These are phyloP conservation scores for Etia nguti DNA, from an alignment of 2,113 vertebrate genomes.

Conservation along the genomic window DNA sequence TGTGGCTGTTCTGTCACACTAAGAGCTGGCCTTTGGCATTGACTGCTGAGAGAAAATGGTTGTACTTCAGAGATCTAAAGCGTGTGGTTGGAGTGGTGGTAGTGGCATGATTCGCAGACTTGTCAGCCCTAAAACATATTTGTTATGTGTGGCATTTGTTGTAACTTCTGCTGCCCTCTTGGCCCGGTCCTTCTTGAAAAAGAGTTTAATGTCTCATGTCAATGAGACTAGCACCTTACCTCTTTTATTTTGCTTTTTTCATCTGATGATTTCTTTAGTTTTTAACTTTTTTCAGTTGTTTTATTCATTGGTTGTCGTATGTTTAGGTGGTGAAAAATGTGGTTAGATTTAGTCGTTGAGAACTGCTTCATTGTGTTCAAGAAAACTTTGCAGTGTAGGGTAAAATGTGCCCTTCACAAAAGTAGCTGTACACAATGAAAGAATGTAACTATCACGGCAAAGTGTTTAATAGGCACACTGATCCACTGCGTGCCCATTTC, in stretches of 20 bases:
- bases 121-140: neutral
- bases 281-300: neutral
- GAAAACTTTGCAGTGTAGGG: neutral
- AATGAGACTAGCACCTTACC: neutral
- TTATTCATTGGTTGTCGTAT: neutral
- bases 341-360: rapidly evolving
- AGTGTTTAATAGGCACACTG: neutral
- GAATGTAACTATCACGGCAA: neutral
- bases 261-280: neutral
- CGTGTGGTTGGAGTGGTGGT: neutral
- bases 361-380: neutral
- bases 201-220: neutral
- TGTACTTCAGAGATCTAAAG: neutral
- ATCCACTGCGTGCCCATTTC: rapidly evolving
- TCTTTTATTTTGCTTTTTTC: neutral
- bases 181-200: neutral
- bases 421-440: neutral
- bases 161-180: neutral
- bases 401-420: neutral
- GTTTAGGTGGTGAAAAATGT: neutral
- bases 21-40: neutral
- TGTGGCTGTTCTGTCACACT: rapidly evolving
- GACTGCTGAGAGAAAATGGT: neutral
- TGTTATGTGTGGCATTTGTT: neutral
- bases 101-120: neutral